phyloP scores from a whole-genome alignment of 1,140 invertebrate species.

The Nasonia longicornis region DNA sequence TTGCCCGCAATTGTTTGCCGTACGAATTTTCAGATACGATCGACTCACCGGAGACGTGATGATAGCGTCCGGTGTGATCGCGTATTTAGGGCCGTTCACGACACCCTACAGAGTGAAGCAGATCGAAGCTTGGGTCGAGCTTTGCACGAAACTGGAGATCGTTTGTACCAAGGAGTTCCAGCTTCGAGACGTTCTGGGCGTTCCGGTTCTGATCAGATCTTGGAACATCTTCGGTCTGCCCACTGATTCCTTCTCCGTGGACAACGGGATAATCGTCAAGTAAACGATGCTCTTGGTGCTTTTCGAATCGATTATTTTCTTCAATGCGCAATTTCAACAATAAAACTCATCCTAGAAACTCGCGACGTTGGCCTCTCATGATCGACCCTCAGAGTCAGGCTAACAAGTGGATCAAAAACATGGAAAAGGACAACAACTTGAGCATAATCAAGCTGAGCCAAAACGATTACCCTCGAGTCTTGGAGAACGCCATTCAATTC shows the following conservation, averaged over 20 bases:
- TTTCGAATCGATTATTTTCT: constrained; percentile 24
- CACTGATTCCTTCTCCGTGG: constrained; percentile 88
- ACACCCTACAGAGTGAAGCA: constrained; percentile 79
- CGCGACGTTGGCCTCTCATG: constrained; percentile 90
- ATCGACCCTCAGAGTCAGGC: constrained; percentile 96
- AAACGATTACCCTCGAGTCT: constrained; percentile 83
- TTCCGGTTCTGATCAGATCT: constrained; percentile 87
- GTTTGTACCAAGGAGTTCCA: constrained; percentile 83
- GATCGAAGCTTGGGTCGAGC: constrained; percentile 80
- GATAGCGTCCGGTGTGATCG: constrained; percentile 88
- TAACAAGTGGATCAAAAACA: constrained; percentile 95
- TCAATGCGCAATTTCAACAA: neutral
- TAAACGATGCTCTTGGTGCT: constrained; percentile 41
- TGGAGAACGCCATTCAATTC: constrained; percentile 95
- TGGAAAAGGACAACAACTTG: constrained; percentile 89
- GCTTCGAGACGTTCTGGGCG: constrained; percentile 81
- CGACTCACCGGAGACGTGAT: constrained; percentile 82
- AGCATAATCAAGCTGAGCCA: constrained; percentile 85
- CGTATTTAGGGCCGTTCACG: constrained; percentile 93
- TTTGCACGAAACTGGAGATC: constrained; percentile 76
- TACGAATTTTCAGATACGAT: constrained; percentile 68
- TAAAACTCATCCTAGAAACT: constrained; percentile 71
- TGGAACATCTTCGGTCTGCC: constrained; percentile 95
- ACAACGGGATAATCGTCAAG: constrained; percentile 90
- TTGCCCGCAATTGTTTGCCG: too few species aligned